Conservation (phyloP, 2,888 invertebrate genomes). For the Agonopterix subpropinquella region DNA sequence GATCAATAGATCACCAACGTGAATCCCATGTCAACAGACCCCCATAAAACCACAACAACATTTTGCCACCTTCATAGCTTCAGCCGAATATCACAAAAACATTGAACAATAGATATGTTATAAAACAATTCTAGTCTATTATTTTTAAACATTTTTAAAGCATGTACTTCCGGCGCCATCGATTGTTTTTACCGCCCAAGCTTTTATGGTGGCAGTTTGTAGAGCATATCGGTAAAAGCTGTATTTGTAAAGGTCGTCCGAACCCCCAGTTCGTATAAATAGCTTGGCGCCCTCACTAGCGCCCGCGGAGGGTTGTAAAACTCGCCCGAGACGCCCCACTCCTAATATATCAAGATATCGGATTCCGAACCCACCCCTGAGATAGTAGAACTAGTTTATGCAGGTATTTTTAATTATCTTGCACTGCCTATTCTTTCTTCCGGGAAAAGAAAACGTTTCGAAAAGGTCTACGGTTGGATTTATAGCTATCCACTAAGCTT, state of each 20-base stretch:
- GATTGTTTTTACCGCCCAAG: conserved; percentile 24
- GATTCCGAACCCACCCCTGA: conserved; percentile 36
- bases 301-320: conserved; percentile 43
- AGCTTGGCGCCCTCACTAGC: conserved; percentile 22
- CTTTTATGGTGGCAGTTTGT: conserved; percentile 51
- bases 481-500: too few species aligned
- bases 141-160: too few species aligned
- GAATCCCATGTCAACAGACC: too few species aligned
- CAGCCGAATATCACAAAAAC: too few species aligned
- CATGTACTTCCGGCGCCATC: background rate
- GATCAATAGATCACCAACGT: too few species aligned
- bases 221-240: conserved; percentile 50
- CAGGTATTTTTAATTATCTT: conserved; percentile 44
- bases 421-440: conserved; percentile 1
- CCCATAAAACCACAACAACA: too few species aligned
- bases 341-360: conserved; percentile 62
- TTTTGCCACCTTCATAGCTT: too few species aligned
- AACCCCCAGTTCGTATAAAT: conserved; percentile 28
- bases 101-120: too few species aligned
- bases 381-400: conserved; percentile 20
- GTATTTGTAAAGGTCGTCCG: conserved; percentile 61
- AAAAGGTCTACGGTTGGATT: too few species aligned
- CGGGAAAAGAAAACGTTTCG: background rate
- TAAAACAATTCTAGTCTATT: too few species aligned
- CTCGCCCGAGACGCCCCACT: conserved; percentile 40